Evolutionary conservation across 2,888 invertebrate genomes (phyloP).

Genomic region (Heliconius ethilla): DNA sequence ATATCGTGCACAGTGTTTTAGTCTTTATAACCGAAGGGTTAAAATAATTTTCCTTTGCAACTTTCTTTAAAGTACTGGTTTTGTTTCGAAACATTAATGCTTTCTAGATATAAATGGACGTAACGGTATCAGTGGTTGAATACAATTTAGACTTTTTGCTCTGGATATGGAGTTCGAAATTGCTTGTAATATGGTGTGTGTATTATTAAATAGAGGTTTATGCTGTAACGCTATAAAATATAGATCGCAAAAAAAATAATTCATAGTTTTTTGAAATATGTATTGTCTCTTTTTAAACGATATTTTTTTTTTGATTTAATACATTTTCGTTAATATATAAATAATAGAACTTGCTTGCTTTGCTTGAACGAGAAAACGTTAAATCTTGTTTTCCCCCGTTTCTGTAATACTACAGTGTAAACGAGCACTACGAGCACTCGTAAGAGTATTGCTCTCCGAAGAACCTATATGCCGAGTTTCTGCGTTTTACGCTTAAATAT

Average conservation of each 20-base stretch:
- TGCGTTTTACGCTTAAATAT: too few species aligned
- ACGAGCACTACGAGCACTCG: too few species aligned
- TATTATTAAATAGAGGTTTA: slow-evolving; percentile 31
- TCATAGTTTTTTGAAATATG: not conserved
- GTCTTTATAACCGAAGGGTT: slow-evolving; percentile 22
- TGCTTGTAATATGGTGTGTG: not conserved
- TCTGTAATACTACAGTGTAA: too few species aligned
- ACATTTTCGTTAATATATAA: too few species aligned
- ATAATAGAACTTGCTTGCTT: too few species aligned
- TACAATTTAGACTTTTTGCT: not conserved
- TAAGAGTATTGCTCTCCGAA: too few species aligned
- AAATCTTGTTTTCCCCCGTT: too few species aligned
- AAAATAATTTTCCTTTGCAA: slow-evolving; percentile 31
- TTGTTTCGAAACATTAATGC: slow-evolving; percentile 45
- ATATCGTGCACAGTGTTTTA: slow-evolving; percentile 34
- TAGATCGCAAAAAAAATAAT: slow-evolving; percentile 32
- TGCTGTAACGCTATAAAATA: slow-evolving; percentile 33
- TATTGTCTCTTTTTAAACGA: not conserved
- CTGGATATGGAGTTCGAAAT: slow-evolving; percentile 3
- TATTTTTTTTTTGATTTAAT: too few species aligned
- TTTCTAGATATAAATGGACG: slow-evolving; percentile 37
- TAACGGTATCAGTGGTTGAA: slow-evolving; percentile 4
- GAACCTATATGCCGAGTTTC: too few species aligned
- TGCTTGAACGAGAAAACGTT: too few species aligned
- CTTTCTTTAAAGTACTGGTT: slow-evolving; percentile 30